phyloP scores from a whole-genome alignment of 2,113 vertebrate genomes.

The Xerus inauris region DNA sequence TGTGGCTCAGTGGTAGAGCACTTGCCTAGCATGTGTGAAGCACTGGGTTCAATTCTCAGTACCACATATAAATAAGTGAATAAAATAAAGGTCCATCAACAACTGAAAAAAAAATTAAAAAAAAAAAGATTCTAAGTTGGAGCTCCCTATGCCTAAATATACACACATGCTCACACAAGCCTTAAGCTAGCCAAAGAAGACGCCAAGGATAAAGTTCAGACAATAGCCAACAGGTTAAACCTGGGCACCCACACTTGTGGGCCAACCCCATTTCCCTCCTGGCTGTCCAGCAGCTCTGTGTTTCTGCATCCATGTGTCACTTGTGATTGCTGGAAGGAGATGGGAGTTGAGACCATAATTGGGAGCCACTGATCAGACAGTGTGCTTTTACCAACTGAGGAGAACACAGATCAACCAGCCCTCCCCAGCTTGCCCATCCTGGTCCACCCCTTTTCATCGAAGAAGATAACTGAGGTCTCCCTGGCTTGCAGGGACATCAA shows the following conservation, averaged over 20 bases:
- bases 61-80: too few relatives aligned
- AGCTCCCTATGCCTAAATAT: background rate
- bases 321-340: background rate
- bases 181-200: background rate
- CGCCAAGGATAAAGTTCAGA: background rate
- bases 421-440: background rate
- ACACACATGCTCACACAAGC: background rate
- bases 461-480: conserved; percentile 16
- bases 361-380: background rate
- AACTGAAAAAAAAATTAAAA: too few relatives aligned
- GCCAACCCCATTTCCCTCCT: background rate
- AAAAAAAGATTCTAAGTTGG: background rate
- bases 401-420: background rate
- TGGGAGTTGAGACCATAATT: background rate
- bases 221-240: background rate
- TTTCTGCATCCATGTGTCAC: background rate
- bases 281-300: background rate
- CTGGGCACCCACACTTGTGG: background rate
- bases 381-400: background rate
- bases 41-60: too few relatives aligned
- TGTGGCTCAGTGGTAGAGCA: too few relatives aligned
- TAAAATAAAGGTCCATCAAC: too few relatives aligned
- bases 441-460: background rate
- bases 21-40: too few relatives aligned
- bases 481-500: background rate